Conservation (phyloP, 2,113 vertebrate genomes). For the Vulpes ferrilata region DNA sequence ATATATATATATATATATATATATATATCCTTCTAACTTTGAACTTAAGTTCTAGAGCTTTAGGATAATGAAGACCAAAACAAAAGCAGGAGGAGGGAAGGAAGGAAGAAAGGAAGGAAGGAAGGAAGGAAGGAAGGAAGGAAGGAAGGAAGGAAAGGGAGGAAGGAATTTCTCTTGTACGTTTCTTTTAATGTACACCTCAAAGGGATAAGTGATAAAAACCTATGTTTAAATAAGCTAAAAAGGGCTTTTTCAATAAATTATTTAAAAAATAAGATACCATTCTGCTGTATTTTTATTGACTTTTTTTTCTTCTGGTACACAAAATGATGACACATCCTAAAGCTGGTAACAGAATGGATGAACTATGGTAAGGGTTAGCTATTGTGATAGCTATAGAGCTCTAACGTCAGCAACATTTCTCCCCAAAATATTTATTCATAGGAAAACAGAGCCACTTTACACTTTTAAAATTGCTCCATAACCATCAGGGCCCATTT, state of each 20-base stretch:
- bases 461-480: not conserved
- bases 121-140: not conserved
- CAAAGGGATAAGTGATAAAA: not conserved
- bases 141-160: not conserved
- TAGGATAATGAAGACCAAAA: not conserved
- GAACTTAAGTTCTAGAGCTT: constrained; percentile 2
- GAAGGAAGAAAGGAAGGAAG: not conserved
- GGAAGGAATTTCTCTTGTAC: not conserved
- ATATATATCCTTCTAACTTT: not conserved
- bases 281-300: not conserved
- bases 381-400: not conserved
- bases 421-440: not conserved
- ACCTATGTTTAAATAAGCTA: not conserved
- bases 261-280: not conserved
- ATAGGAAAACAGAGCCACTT: not conserved
- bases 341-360: not conserved
- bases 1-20: too few relatives aligned
- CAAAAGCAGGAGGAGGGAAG: not conserved
- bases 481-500: not conserved
- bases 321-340: not conserved
- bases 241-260: not conserved
- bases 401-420: not conserved
- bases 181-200: not conserved
- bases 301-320: not conserved
- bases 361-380: not conserved